A percentile compares a stretch with the other conserved stretches of the same genome.
Conservation (phyloP, 2,888 invertebrate species). For the Girardia tigrina region DNA sequence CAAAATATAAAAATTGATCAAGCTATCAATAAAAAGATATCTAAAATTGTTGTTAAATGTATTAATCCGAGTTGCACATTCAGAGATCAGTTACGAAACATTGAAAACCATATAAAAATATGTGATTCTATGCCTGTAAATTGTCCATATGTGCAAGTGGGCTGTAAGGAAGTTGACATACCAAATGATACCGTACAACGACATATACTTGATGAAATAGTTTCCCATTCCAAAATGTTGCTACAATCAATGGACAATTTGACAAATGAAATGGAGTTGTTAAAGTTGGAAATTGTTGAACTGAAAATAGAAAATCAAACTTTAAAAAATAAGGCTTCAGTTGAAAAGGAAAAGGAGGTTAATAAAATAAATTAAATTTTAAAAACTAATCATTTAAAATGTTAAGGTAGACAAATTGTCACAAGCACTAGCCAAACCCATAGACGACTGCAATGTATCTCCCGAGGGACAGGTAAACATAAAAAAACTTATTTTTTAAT, state of each 20-base stretch:
- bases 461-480: no score
- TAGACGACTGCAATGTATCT: no score
- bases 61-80: not conserved
- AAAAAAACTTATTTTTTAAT: no score
- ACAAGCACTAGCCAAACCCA: no score
- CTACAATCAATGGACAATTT: not conserved
- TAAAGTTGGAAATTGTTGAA: not conserved
- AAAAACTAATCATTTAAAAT: no score
- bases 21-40: not conserved
- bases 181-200: not conserved
- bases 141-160: not conserved
- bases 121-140: not conserved
- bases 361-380: no score
- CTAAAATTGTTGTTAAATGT: not conserved
- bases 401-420: no score
- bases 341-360: no score
- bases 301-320: not conserved
- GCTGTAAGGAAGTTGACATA: not conserved
- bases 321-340: no score
- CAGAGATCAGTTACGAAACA: not conserved
- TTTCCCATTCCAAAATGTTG: not conserved
- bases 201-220: not conserved
- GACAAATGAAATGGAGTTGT: not conserved
- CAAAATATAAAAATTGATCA: not conserved
- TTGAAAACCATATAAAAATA: not conserved